Evolutionary conservation across 2,888 invertebrate species (phyloP).

Genomic region (Monopis laevigella): DNA sequence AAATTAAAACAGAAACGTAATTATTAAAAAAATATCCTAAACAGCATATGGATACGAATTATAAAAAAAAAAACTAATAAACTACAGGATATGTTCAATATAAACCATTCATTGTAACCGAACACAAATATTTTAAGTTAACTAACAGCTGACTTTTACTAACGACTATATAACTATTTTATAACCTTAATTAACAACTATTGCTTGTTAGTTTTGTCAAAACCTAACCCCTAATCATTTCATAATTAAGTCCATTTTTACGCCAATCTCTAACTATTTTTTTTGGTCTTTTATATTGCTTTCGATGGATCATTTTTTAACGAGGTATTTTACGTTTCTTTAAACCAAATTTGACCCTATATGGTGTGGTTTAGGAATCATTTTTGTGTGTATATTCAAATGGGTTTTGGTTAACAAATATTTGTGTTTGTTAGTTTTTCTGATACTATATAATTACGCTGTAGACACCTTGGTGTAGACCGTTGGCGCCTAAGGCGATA

Average conservation of each 20-base stretch:
- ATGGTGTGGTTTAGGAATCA: constrained; percentile 20
- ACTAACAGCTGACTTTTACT: constrained; percentile 40
- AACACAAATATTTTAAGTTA: no score
- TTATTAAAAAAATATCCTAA: no score
- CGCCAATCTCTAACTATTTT: constrained; percentile 45
- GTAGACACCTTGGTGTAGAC: constrained; percentile 57
- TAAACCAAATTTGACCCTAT: constrained; percentile 25
- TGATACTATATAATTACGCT: constrained; percentile 54
- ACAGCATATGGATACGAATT: no score
- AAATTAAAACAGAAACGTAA: no score
- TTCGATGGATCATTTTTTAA: constrained; percentile 27
- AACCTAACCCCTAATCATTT: constrained; percentile 57
- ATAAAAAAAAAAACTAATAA: no score
- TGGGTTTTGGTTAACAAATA: constrained; percentile 33
- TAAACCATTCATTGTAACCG: no score
- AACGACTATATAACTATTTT: constrained; percentile 60
- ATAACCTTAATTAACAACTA: constrained; percentile 53
- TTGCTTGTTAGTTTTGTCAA: constrained; percentile 58
- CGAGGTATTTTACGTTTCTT: constrained; percentile 18
- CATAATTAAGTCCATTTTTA: constrained; percentile 61
- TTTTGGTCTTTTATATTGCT: constrained; percentile 23
- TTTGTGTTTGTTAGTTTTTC: constrained; percentile 49
- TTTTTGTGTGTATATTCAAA: constrained; percentile 18
- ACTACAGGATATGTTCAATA: no score
- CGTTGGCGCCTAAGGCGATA: constrained; percentile 47